Evolutionary conservation across 2,888 invertebrate species (phyloP), one percentile per base, ranked within the genome.

Genomic region (Machimus atricapillus): DNA sequence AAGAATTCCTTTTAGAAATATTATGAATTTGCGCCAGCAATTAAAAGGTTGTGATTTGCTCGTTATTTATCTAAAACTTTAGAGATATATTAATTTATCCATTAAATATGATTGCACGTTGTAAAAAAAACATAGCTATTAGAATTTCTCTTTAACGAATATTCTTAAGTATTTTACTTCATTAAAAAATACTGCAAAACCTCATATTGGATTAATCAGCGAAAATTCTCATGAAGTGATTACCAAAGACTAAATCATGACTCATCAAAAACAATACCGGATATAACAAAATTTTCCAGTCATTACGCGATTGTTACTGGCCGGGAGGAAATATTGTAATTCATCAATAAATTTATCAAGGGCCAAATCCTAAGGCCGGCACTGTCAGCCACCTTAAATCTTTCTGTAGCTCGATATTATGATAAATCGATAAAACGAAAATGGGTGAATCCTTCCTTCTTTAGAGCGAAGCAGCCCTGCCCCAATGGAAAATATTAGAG

Each of bases 381-480:
- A 23, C 66, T 66, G 27, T 66, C 66, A 66, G 23, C 23, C 14
- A 66, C 2, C 23, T 27, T 79, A 76, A 16, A 79, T 43, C 43
- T 52, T 27, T 16, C 40, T 56, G 79, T 23, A 79, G 31, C 78
- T 46, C 3, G 19, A 46, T 31, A 52, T 46, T 52, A 79, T 27
- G 52, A 79, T 79, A 46, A 79, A 79, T 79, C 79, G 79, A 79
- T 79, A 79, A 79, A 43, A 79, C 12, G 78, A 79, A 79, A 52
- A 31, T 23, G 52, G 43, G 79, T 79, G 27, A 52, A 52, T 78
- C 78, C 78, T 19, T 78, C 78, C 14, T 46, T 56, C 66, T 66
- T 27, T 12, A 12, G 52, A 23, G 66, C 27, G 27, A 27, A 66
- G 56, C 6, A 79, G 52, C 31, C 52, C 27, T 52, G 79, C 52